A percentile compares a stretch with the other conserved stretches of the same genome.
Evolutionary conservation across 2,797 vertebrate genomes (phyloP).

Genomic region (Melanogrammus aeglefinus): DNA sequence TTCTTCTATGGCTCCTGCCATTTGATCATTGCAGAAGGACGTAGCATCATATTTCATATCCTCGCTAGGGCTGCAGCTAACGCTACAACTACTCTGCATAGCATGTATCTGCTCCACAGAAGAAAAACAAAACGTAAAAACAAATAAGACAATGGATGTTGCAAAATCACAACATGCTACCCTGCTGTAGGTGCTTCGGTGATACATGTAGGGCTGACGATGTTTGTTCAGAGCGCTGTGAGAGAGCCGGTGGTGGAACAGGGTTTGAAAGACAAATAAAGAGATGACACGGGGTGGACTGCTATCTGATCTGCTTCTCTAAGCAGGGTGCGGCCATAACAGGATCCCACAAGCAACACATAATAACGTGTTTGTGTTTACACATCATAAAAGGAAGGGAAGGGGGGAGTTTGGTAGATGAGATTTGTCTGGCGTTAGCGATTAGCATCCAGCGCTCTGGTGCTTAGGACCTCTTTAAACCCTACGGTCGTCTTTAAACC

Average conservation of each 20-base stretch:
- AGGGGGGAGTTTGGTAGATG: too few species aligned
- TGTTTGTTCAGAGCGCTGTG: neutral
- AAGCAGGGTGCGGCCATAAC: neutral
- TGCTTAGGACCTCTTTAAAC: neutral
- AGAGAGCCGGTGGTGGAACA: neutral
- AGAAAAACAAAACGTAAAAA: neutral
- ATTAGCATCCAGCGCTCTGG: constrained; percentile 5
- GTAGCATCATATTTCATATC: constrained; percentile 50
- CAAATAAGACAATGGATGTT: neutral
- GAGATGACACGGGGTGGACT: neutral
- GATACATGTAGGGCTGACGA: neutral
- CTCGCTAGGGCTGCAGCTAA: neutral
- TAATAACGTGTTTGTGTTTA: neutral
- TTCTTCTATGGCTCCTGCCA: constrained; percentile 26
- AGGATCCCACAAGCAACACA: neutral
- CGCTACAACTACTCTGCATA: constrained; percentile 30
- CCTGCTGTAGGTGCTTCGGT: neutral
- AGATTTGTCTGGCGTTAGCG: neutral
- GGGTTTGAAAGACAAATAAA: neutral
- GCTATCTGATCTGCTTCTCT: neutral
- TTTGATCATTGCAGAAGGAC: constrained; percentile 46
- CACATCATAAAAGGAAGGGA: neutral
- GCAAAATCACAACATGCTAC: neutral
- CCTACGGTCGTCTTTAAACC: constrained; percentile 15
- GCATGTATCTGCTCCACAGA: neutral